These are phyloP conservation scores for Carettochelys insculpta DNA, from an alignment of 2,113 vertebrate species.

Conservation along the genomic window DNA sequence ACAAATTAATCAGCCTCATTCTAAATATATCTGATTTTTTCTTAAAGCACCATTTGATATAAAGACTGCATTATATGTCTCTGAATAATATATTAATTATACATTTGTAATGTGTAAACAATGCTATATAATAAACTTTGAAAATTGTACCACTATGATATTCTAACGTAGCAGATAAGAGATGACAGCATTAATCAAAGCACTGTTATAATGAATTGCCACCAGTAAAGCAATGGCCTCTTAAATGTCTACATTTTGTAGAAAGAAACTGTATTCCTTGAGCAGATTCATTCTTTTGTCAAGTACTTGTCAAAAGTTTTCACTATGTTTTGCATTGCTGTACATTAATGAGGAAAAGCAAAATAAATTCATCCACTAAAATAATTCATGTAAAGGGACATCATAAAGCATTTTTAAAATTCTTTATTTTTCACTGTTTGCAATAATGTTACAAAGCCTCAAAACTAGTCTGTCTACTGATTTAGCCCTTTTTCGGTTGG, in stretches of 20 bases:
- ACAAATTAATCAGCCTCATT: constrained; percentile 39
- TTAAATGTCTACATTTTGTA: neutral
- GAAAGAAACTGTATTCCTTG: neutral
- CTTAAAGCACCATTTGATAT: constrained; percentile 20
- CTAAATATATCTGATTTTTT: constrained; percentile 32
- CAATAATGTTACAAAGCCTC: neutral
- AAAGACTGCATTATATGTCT: neutral
- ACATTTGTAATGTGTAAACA: constrained; percentile 48
- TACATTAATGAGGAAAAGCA: neutral
- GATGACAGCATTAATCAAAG: neutral
- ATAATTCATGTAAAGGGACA: neutral
- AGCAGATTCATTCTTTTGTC: neutral
- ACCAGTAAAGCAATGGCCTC: constrained; percentile 2
- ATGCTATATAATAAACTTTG: constrained; percentile 31
- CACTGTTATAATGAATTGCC: neutral
- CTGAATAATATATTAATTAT: too few relatives aligned
- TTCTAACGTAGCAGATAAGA: neutral
- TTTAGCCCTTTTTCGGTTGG: neutral
- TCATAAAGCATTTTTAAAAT: neutral
- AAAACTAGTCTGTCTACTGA: neutral
- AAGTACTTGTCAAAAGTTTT: constrained; percentile 1
- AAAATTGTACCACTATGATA: constrained; percentile 16
- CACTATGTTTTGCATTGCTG: neutral
- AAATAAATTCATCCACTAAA: neutral
- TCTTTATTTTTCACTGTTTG: neutral